A percentile compares a stretch with the other conserved stretches of the same genome.
Conservation (phyloP, 2,113 vertebrate genomes). For the Mola mola region DNA sequence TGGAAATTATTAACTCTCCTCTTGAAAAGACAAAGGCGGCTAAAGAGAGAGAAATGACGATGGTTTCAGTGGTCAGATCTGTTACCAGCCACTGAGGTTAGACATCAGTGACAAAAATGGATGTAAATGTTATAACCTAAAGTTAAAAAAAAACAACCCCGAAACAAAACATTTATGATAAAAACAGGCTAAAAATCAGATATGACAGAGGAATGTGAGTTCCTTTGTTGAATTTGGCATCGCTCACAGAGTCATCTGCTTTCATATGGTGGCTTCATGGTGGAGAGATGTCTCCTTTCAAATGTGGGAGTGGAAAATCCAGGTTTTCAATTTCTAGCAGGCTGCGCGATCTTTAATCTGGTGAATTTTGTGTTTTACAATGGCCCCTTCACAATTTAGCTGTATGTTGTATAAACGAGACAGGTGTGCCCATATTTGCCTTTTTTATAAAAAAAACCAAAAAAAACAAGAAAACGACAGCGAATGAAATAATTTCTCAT, state of each 20-base stretch:
- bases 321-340: not conserved
- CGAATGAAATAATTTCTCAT: conserved; percentile 17
- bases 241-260: conserved; percentile 13
- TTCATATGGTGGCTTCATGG: not conserved
- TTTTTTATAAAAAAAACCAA: not conserved
- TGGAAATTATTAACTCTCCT: conserved; percentile 24
- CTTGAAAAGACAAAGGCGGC: not conserved
- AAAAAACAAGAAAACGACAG: not conserved
- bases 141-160: not conserved
- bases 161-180: not conserved
- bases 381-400: not conserved
- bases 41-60: no score
- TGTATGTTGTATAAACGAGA: not conserved
- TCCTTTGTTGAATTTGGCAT: conserved; percentile 17
- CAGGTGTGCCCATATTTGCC: not conserved
- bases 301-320: not conserved
- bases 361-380: not conserved
- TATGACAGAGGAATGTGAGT: conserved; percentile 3
- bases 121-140: not conserved
- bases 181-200: not conserved
- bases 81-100: not conserved
- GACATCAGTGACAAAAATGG: not conserved
- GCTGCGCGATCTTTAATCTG: not conserved
- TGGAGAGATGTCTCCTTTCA: not conserved
- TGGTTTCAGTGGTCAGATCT: no score